Evolutionary conservation across 2,797 vertebrate genomes (phyloP).

Genomic region (Halcyon badia): DNA sequence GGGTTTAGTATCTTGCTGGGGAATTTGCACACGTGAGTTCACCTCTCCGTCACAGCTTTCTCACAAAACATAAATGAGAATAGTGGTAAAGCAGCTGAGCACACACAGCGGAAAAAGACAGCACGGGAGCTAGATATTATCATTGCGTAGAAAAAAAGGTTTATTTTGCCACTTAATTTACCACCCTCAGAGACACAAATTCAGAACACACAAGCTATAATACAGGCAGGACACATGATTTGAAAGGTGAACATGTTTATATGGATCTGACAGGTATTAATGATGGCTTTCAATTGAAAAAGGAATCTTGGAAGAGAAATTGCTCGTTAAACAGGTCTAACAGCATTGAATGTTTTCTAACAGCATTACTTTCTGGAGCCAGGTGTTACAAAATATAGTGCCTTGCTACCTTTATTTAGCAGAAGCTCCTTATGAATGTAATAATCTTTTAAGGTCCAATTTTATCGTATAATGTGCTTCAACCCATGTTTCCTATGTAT

Average conservation of each 20-base stretch:
- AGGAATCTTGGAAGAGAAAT: constrained; percentile 5
- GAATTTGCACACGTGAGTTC: not conserved
- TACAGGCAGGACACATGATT: not conserved
- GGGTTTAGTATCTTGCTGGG: not conserved
- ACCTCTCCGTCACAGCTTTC: not conserved
- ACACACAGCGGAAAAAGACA: not conserved
- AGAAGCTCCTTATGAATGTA: not conserved
- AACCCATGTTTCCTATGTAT: not conserved
- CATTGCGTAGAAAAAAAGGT: not conserved
- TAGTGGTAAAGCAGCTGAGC: not conserved
- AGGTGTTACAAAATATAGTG: not conserved
- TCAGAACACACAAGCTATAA: not conserved
- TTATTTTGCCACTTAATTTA: constrained; percentile 4
- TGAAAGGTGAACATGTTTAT: not conserved
- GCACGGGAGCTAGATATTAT: not conserved
- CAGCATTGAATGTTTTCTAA: constrained; percentile 11
- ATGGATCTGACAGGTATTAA: constrained; percentile 21
- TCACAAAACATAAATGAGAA: not conserved
- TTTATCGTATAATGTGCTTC: not conserved
- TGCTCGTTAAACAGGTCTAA: not conserved
- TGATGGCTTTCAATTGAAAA: constrained; percentile 26
- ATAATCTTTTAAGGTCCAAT: not conserved
- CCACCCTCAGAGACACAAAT: constrained; percentile 2
- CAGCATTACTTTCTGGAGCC: not conserved
- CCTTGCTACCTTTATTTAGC: not conserved